Evolutionary conservation across 2,797 vertebrate genomes (phyloP), one percentile per base, ranked within the genome.

Genomic region (Monodelphis domestica): DNA sequence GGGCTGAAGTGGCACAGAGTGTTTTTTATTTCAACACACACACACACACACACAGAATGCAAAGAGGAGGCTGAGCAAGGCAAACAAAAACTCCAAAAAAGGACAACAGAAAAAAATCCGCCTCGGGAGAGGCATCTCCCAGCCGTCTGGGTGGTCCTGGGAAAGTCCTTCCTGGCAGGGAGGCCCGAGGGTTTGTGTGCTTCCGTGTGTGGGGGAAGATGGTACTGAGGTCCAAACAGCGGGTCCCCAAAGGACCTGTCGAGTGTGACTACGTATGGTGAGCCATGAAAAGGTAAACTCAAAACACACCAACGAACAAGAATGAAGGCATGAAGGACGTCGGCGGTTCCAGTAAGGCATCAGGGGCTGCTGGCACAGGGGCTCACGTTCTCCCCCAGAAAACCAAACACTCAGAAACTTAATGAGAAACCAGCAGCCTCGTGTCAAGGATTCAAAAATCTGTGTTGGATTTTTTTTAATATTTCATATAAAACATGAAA

Each of bases 401-500:
- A 95, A 94, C 88, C 12, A 95, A 93, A 89, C 89, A 90, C 84
- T 96, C 94, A 93, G 91, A 95, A 91, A 87, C 57, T 95, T 88
- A 93, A 12, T 5, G 29, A 96, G 95, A 92, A 94, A 90, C 97
- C 98, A 97, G 97, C 94, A 97, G 93, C 53, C 97, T 98, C 97
- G 97, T 98, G 97, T 97, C 97, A 94, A 93, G 92, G 88, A 45
- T 93, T 94, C 96, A 91, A 95, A 93, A 97, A 91, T 97, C 54
- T 91, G 30, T 91, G 59, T 63, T 33, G 89, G 92, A 59, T 89
- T 87, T 89, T 53, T 45, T 97, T 98, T 98, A 98, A 96, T 96
- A 92, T 97, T 97, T 97, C 96, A 97, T 98, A 98, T 95, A 98
- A 98, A 98, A 98, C 89, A 97, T 97, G 98, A 98, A 97, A 98